A percentile compares a stretch with the other conserved stretches of the same genome.
These are phyloP conservation scores for Cerastis leucographa DNA, from an alignment of 2,888 invertebrate genomes.

Conservation along the genomic window DNA sequence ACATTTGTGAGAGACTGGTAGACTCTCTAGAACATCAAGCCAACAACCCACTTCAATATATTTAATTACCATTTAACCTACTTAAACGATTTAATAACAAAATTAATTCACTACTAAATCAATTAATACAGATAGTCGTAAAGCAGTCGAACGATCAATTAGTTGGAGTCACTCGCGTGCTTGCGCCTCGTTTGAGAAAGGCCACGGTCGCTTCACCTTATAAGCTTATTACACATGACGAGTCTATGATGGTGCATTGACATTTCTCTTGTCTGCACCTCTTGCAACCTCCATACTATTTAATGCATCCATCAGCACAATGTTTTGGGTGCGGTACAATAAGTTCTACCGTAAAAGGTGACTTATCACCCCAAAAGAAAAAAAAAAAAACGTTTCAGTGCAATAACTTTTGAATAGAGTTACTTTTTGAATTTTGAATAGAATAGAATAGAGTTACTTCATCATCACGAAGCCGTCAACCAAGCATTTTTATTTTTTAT, in stretches of 20 bases:
- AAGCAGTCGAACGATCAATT: constrained; percentile 23
- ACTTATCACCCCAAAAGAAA: too few relatives aligned
- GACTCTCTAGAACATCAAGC: neutral
- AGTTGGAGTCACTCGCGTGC: constrained; percentile 34
- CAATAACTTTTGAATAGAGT: too few relatives aligned
- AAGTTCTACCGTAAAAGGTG: too few relatives aligned
- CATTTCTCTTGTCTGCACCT: constrained; percentile 2
- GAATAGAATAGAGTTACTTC: too few relatives aligned
- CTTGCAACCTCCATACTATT: too few relatives aligned
- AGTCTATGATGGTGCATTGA: neutral
- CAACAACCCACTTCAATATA: neutral
- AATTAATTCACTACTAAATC: constrained; percentile 11
- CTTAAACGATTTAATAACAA: neutral
- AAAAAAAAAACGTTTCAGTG: too few relatives aligned
- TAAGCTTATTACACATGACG: constrained; percentile 6
- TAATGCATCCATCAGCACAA: too few relatives aligned
- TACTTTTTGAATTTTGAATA: too few relatives aligned
- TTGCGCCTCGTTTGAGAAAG: constrained; percentile 14
- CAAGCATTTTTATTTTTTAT: too few relatives aligned
- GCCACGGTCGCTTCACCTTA: neutral
- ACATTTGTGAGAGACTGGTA: too few relatives aligned
- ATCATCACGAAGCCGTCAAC: too few relatives aligned
- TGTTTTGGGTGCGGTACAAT: too few relatives aligned
- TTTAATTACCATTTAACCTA: neutral
- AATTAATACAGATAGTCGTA: constrained; percentile 32